phyloP scores from a whole-genome alignment of 2,888 invertebrate genomes.

The Boloria selene region DNA sequence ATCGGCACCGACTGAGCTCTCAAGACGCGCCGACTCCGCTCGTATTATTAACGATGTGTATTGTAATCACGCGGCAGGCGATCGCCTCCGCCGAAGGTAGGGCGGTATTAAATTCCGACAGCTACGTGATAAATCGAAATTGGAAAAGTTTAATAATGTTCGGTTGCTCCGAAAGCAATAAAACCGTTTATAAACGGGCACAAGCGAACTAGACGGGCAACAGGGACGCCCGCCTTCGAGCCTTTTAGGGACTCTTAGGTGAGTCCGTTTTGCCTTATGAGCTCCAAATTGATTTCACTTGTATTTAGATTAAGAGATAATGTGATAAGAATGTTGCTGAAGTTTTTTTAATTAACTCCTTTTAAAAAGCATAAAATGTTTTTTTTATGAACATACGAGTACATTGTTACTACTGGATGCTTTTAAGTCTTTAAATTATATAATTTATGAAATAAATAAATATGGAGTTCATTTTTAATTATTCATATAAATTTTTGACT shows the following conservation, averaged over 20 bases:
- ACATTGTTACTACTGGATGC: too few relatives aligned
- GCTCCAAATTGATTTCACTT: conserved; percentile 75
- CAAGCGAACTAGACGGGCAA: conserved; percentile 79
- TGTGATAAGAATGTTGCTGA: conserved; percentile 32
- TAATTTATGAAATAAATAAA: too few relatives aligned
- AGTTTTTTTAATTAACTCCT: neutral
- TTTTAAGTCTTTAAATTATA: too few relatives aligned
- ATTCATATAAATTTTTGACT: too few relatives aligned
- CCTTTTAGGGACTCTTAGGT: conserved; percentile 80
- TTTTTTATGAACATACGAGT: too few relatives aligned
- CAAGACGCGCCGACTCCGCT: conserved; percentile 58
- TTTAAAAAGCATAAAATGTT: too few relatives aligned
- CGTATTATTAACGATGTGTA: conserved; percentile 82
- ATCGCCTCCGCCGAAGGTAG: conserved; percentile 82
- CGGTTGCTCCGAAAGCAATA: conserved; percentile 83
- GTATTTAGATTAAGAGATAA: conserved; percentile 76
- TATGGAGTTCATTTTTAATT: too few relatives aligned
- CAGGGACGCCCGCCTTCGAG: conserved; percentile 78
- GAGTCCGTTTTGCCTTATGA: conserved; percentile 68
- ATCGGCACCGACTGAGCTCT: conserved; percentile 56
- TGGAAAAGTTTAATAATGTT: conserved; percentile 84
- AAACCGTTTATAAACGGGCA: conserved; percentile 83
- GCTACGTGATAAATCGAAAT: conserved; percentile 84
- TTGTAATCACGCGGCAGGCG: conserved; percentile 82
- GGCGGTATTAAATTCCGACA: conserved; percentile 83